A percentile compares a stretch with the other conserved stretches of the same genome.
phyloP scores from a whole-genome alignment of 2,797 vertebrate species.

The Arrhamphus sclerolepis region DNA sequence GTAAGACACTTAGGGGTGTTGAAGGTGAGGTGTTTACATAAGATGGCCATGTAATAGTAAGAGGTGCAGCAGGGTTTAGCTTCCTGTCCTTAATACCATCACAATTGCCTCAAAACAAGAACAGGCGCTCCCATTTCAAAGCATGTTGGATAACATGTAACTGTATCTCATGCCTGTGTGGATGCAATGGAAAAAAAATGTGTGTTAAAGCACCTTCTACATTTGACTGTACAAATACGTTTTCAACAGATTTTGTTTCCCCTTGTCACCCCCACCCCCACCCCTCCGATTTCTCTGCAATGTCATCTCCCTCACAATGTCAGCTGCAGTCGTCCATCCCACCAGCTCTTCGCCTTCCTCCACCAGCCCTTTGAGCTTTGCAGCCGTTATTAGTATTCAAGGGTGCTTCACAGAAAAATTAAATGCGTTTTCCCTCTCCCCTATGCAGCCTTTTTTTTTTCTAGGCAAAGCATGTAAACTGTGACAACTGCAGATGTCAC shows the following conservation, averaged over 20 bases:
- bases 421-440: slow-evolving; percentile 57
- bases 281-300: slow-evolving; percentile 54
- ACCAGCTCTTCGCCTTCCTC: slow-evolving; percentile 63
- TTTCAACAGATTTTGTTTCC: slow-evolving; percentile 62
- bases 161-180: slow-evolving; percentile 13
- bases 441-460: slow-evolving; percentile 36
- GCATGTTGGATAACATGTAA: slow-evolving; percentile 29
- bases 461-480: slow-evolving; percentile 26
- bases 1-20: slow-evolving; percentile 73
- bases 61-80: slow-evolving; percentile 6
- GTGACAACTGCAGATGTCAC: slow-evolving; percentile 35
- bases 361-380: slow-evolving; percentile 66
- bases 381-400: slow-evolving; percentile 75
- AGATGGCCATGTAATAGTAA: not conserved
- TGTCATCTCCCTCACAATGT: slow-evolving; percentile 70
- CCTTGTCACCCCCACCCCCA: slow-evolving; percentile 37
- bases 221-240: slow-evolving; percentile 59
- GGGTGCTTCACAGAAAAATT: slow-evolving; percentile 64
- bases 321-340: slow-evolving; percentile 71
- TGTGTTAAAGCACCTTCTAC: slow-evolving; percentile 12
- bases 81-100: slow-evolving; percentile 49
- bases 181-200: slow-evolving; percentile 31
- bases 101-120: slow-evolving; percentile 41
- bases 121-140: slow-evolving; percentile 33
- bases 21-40: slow-evolving; percentile 10